Evolutionary conservation across 2,113 vertebrate species (phyloP).

Genomic region (Echinops telfairi): DNA sequence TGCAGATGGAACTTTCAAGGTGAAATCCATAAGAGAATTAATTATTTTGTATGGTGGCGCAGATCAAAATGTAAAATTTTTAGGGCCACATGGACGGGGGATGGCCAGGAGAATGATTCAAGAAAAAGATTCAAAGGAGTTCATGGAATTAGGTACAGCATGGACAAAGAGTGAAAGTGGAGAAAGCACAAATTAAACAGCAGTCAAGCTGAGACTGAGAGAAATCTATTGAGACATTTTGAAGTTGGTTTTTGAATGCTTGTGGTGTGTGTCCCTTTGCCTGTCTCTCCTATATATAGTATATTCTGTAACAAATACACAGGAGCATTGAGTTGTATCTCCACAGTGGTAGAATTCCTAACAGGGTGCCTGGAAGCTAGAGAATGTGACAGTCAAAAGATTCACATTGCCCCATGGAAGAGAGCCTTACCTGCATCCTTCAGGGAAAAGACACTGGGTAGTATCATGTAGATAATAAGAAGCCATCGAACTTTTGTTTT

Average conservation of each 20-base stretch:
- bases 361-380: not conserved
- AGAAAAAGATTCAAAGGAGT: not conserved
- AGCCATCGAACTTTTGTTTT: not conserved
- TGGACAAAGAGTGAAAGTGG: not conserved
- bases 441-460: not conserved
- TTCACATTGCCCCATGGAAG: not conserved
- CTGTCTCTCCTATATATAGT: not conserved
- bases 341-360: not conserved
- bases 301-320: not conserved
- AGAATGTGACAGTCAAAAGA: not conserved
- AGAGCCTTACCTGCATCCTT: not conserved
- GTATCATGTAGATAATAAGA: not conserved
- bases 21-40: not conserved
- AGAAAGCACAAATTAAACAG: not conserved
- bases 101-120: not conserved
- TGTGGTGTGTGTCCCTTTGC: not conserved
- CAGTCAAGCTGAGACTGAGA: not conserved
- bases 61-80: constrained; percentile 26
- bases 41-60: not conserved
- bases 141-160: constrained; percentile 1
- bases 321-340: not conserved
- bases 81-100: too few species aligned
- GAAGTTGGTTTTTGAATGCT: constrained; percentile 17
- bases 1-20: constrained; percentile 10
- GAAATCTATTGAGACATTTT: not conserved